Evolutionary conservation across 2,888 invertebrate genomes (phyloP).

Genomic region (Agrochola lota): DNA sequence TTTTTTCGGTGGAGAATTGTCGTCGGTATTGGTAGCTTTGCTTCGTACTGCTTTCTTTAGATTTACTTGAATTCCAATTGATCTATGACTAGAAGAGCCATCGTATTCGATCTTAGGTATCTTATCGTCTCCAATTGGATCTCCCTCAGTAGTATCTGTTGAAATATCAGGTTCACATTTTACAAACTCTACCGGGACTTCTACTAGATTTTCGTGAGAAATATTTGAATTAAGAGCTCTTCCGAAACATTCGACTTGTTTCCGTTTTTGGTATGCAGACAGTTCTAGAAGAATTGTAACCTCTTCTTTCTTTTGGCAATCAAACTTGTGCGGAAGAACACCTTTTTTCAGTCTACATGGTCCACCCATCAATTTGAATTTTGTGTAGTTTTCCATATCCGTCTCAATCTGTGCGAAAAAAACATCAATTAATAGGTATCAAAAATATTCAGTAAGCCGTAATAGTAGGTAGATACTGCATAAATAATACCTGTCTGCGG

Average conservation of each 20-base stretch:
- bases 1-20: slow-evolving; percentile 1
- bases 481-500: background rate
- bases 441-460: background rate
- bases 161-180: slow-evolving; percentile 39
- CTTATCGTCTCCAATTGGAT: background rate
- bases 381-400: slow-evolving; percentile 25
- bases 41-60: slow-evolving; percentile 8
- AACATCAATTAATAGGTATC: background rate
- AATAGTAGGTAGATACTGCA: background rate
- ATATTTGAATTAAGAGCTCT: slow-evolving; percentile 28
- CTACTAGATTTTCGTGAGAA: slow-evolving; percentile 21
- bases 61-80: slow-evolving; percentile 10
- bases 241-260: slow-evolving; percentile 29
- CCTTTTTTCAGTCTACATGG: slow-evolving; percentile 26
- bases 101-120: background rate
- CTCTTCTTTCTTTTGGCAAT: slow-evolving; percentile 30
- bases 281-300: slow-evolving; percentile 28
- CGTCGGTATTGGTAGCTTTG: background rate
- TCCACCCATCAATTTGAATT: slow-evolving; percentile 16
- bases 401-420: slow-evolving; percentile 27
- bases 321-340: slow-evolving; percentile 43
- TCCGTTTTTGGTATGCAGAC: slow-evolving; percentile 31
- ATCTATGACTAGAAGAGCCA: background rate
- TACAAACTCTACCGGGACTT: slow-evolving; percentile 38
- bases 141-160: background rate